Evolutionary conservation across 1,140 invertebrate genomes (phyloP).

Genomic region (Neuroterus valhalla): DNA sequence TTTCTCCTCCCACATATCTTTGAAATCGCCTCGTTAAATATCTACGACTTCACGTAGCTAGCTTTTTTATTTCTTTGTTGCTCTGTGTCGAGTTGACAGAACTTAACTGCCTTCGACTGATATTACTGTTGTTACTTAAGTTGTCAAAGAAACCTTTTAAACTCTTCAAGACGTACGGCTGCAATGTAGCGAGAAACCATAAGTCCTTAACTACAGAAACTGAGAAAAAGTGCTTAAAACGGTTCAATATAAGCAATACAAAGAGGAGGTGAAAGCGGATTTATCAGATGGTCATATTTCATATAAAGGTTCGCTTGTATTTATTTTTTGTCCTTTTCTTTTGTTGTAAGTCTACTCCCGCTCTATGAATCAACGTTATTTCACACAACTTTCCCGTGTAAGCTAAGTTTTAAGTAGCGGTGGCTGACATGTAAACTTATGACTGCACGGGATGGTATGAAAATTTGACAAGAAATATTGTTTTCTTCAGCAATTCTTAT

Average conservation of each 20-base stretch:
- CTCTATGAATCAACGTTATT: no score
- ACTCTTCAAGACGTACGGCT: constrained; percentile 9
- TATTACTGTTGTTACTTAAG: constrained; percentile 27
- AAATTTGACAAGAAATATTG: no score
- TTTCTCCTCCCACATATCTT: constrained; percentile 30
- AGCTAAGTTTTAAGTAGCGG: no score
- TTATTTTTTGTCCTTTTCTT: no score
- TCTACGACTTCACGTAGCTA: constrained; percentile 25
- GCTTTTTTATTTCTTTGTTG: constrained; percentile 11
- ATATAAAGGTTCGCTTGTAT: no score
- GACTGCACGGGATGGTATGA: no score
- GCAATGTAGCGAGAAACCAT: background rate
- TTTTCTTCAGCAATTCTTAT: no score
- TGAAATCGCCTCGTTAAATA: constrained; percentile 33
- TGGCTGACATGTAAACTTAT: no score
- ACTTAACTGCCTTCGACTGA: constrained; percentile 24
- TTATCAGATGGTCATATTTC: no score
- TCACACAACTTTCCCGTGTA: no score
- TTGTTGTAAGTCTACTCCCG: no score
- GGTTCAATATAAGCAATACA: constrained; percentile 1
- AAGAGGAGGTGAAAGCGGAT: background rate
- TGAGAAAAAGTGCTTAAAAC: background rate
- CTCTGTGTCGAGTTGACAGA: constrained; percentile 14
- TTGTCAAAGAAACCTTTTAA: constrained; percentile 24
- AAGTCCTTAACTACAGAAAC: constrained; percentile 3